Evolutionary conservation across 2,113 vertebrate species (phyloP), one percentile per base, ranked within the genome.

Genomic region (Oncorhynchus kisutch): DNA sequence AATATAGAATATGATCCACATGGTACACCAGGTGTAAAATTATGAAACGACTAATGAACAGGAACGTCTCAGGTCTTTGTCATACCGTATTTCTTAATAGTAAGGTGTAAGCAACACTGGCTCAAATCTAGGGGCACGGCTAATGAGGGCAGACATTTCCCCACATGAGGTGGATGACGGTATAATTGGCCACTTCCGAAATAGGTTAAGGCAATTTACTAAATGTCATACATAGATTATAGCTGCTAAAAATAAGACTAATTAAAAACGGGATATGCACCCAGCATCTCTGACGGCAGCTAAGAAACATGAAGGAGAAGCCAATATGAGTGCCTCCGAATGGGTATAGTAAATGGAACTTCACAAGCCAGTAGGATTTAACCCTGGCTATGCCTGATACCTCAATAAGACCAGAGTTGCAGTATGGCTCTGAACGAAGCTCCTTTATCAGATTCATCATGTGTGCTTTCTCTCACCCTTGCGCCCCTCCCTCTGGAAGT

Each of bases 401-500:
- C 83, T 77, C 67, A 49, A 65, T 75, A 80, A 45, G 59, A 69
- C 70, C 72, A 60, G 66, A 69, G 68, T 49, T 71, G 83, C 73
- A 75, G 72, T 82, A 66, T 75, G 82, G 75, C 73, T 14, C 68
- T 48, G 70, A 78, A 78, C 5, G 12, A 9, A 48, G 7, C 6
- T 31, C 48, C 70, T 34, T 5, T 18, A 45, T 20, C 7, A 22
- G 34, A n/a, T 13, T 18, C 18, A 22, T 2, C 18, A 22, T 1
- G 39, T 12, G 59, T 25, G 57, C 34, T 16, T 22, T 62, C 29
- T 76, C 93, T 88, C 84, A 98, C 97, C 97, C 85, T 93, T 95
- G 24, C 96, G 92, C 9, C 97, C 97, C 0, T 95, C 96, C 57
- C 97, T 89, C 82, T 98, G 96, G 89, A 98, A 96, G 88, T 98